Evolutionary conservation across 1,140 invertebrate species (phyloP).

Genomic region (Tetranychus cinnabarinus): DNA sequence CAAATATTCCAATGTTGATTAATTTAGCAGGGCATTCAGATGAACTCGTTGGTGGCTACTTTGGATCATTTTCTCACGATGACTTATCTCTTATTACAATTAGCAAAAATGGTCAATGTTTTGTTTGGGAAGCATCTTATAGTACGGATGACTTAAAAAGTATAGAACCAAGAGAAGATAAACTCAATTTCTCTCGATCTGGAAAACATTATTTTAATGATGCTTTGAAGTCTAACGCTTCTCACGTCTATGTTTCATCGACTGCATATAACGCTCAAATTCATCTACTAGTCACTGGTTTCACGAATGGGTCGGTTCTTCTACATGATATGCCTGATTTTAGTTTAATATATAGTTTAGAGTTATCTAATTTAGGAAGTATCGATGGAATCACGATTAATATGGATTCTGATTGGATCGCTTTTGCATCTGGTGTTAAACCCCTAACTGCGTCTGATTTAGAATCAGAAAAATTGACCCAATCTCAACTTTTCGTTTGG

Average conservation of each 20-base stretch:
- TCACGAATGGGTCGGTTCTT: constrained; percentile 56
- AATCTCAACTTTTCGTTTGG: constrained; percentile 67
- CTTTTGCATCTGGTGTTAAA: constrained; percentile 38
- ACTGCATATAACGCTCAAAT: constrained; percentile 50
- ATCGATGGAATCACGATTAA: constrained; percentile 40
- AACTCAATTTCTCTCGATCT: constrained; percentile 38
- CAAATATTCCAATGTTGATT: constrained; percentile 31
- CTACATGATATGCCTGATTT: constrained; percentile 79
- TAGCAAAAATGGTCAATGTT: constrained; percentile 36
- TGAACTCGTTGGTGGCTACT: constrained; percentile 54
- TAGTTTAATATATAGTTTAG: constrained; percentile 65
- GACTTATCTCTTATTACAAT: constrained; percentile 22
- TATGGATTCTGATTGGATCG: constrained; percentile 76
- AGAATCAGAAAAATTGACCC: not conserved
- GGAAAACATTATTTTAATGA: constrained; percentile 44
- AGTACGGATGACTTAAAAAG: not conserved
- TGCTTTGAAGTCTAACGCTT: constrained; percentile 28
- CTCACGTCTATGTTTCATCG: constrained; percentile 36
- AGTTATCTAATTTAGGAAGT: not conserved
- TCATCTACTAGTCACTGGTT: constrained; percentile 55
- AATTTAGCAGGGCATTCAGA: constrained; percentile 56
- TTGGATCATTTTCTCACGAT: constrained; percentile 27
- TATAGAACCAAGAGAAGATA: constrained; percentile 18
- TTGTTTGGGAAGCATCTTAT: constrained; percentile 37
- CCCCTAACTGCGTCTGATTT: constrained; percentile 28